These are phyloP conservation scores for Rotaria magnacalcarata DNA, from an alignment of 2,888 invertebrate species.

Conservation along the genomic window DNA sequence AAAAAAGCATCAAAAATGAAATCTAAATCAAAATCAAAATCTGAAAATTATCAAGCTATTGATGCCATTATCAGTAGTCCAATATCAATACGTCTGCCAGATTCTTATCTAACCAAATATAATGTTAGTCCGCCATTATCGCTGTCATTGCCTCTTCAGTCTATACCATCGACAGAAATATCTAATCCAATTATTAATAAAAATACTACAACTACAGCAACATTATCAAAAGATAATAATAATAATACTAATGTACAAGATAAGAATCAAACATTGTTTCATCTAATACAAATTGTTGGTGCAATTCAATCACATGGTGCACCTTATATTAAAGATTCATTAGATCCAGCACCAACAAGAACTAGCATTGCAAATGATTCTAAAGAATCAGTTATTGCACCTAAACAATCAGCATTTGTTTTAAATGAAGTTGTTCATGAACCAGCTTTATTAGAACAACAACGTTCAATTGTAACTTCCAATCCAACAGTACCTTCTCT, in stretches of 20 bases:
- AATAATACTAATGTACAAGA: neutral
- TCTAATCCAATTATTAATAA: neutral
- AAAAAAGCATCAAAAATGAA: neutral
- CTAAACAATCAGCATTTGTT: neutral
- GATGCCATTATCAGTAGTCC: conserved; percentile 1
- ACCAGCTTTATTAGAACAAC: conserved; percentile 6
- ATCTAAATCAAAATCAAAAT: neutral
- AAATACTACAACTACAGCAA: neutral
- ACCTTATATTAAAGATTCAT: neutral
- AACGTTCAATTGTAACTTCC: neutral
- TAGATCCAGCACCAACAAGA: neutral
- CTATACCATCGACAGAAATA: neutral
- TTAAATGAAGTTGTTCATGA: neutral
- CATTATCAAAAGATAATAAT: neutral
- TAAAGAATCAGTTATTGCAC: neutral
- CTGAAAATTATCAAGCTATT: neutral
- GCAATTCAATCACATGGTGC: neutral
- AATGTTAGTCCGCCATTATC: neutral
- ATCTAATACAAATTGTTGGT: neutral
- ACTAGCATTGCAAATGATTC: neutral
- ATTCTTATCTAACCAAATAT: neutral
- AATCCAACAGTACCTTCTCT: neutral
- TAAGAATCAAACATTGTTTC: neutral
- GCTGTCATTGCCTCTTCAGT: neutral
- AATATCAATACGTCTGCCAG: neutral